Base-by-base conservation (phyloP, 2,888 invertebrate species). In the Boloria euphrosyne region DNA sequence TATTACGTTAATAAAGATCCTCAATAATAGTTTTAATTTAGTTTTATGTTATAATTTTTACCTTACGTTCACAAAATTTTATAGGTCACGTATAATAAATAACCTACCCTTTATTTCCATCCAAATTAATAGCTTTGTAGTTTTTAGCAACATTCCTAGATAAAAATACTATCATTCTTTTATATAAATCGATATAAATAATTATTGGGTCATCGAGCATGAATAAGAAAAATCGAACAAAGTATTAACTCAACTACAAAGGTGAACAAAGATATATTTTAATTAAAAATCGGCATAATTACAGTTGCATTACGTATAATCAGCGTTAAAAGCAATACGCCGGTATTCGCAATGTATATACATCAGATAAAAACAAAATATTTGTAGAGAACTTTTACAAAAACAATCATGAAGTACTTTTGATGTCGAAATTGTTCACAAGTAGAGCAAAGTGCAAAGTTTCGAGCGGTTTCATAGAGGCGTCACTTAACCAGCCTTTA, bases 401-500 rank as follows among this genome's bases (percentile, higher is more conserved):
- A 46, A 57, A 57, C 57, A 57, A 57, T 57, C 44, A 44, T 22
- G 31, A 22, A 44, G 46, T 57, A 57, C 57, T 57, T 57, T 57
- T 57, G 22, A 57, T 57, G 57, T 57, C 57, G 57, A 57, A 57
- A 57, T 57, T 46, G 57, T 46, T 46, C 22, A 57, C 57, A 57
- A 57, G 57, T 59, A 43, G 53, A 49, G 52, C 65, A 65, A 65
- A 65, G 59, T 52, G 59, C 58, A 59, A 65, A 65, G 50, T 59
- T 59, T 65, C 58, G 52, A 58, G 57, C 51, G 64, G 57, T 57
- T 65, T 58, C 64, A 65, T 59, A 52, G 58, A 59, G 51, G 62
- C 58, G 38, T 59, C 58, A 67, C 62, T 65, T 65, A 67, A 67
- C 57, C 64, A 67, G 53, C 62, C 59, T 67, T 67, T 63, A 38